These are phyloP conservation scores for Pharmacophagus antenor DNA, from an alignment of 2,888 invertebrate genomes.

Conservation along the genomic window DNA sequence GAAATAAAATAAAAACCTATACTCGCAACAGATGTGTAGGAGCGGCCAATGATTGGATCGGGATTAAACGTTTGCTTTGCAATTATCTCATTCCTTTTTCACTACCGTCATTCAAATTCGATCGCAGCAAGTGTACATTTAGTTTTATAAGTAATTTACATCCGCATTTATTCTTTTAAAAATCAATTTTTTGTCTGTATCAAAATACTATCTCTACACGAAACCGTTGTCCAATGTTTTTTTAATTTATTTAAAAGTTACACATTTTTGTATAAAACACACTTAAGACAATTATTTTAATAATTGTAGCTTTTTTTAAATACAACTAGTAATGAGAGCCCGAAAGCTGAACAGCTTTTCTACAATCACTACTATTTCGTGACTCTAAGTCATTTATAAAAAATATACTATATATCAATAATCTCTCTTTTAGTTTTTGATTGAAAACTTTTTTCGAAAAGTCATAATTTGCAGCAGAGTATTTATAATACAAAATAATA, in stretches of 20 bases:
- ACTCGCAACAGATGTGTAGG: background rate
- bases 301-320: background rate
- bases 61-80: slow-evolving; percentile 2
- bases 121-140: background rate
- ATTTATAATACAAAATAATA: too few relatives aligned
- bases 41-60: slow-evolving; percentile 2
- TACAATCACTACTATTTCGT: background rate
- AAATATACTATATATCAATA: too few relatives aligned
- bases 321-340: background rate
- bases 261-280: too few relatives aligned
- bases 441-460: too few relatives aligned
- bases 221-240: too few relatives aligned
- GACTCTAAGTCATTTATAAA: background rate
- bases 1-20: background rate
- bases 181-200: background rate
- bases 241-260: too few relatives aligned
- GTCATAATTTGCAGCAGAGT: too few relatives aligned
- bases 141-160: slow-evolving; percentile 2
- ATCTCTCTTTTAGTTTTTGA: too few relatives aligned
- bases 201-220: background rate
- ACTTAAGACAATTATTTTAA: background rate
- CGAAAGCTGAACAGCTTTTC: background rate
- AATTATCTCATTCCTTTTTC: slow-evolving; percentile 1
- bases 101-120: background rate
- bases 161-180: background rate